phyloP scores from a whole-genome alignment of 2,113 vertebrate species.

The Leptocoma aspasia region DNA sequence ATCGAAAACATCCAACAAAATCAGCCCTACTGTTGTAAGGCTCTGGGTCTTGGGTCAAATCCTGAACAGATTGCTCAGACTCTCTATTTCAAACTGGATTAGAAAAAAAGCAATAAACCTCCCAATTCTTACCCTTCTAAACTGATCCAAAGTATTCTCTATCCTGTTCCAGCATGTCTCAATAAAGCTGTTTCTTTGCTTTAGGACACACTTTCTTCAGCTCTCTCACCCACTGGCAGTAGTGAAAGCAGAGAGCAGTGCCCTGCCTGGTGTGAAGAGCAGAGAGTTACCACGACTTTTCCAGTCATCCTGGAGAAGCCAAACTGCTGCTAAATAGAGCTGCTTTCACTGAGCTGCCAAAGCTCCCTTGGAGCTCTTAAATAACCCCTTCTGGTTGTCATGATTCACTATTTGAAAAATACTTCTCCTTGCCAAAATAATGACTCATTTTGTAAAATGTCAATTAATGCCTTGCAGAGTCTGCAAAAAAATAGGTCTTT shows the following conservation, averaged over 20 bases:
- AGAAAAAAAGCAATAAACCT: not conserved
- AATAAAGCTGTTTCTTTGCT: not conserved
- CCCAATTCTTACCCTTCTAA: not conserved
- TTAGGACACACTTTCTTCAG: not conserved
- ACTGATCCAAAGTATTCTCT: not conserved
- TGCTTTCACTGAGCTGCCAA: not conserved
- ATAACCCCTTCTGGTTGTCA: not conserved
- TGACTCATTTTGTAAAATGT: constrained; percentile 8
- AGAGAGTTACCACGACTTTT: not conserved
- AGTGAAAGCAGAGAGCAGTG: not conserved
- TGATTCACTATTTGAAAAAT: not conserved
- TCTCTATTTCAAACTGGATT: not conserved
- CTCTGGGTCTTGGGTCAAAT: not conserved
- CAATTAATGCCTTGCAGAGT: constrained; percentile 18
- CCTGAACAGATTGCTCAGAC: not conserved
- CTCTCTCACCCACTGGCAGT: not conserved
- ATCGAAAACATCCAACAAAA: not conserved
- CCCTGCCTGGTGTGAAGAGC: not conserved
- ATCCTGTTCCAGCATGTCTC: not conserved
- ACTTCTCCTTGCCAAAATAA: not conserved
- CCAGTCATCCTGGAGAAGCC: not conserved
- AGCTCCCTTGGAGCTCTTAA: not conserved
- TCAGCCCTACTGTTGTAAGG: not conserved
- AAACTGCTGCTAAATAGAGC: not conserved
- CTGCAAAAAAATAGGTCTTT: constrained; percentile 7